A percentile compares a stretch with the other conserved stretches of the same genome.
Evolutionary conservation across 1,140 invertebrate genomes (phyloP).

Genomic region (Drosophila chauvacae): DNA sequence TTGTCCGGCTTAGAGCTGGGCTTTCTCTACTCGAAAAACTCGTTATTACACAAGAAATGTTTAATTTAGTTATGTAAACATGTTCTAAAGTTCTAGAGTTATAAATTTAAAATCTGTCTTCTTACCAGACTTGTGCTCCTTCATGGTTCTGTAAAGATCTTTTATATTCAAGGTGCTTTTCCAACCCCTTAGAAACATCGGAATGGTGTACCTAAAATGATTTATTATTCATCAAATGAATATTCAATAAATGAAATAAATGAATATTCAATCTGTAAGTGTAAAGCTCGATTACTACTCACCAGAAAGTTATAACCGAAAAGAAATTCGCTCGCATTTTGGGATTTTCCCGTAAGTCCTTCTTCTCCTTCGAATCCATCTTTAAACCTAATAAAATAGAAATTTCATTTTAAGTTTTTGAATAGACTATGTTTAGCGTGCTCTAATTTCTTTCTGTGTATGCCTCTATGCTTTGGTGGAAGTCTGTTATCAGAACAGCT

Average conservation of each 20-base stretch:
- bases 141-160: conserved; percentile 87
- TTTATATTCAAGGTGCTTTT: conserved; percentile 85
- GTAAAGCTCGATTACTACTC: conserved; percentile 10
- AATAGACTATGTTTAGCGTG: background rate
- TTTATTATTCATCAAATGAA: background rate
- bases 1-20: background rate
- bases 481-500: conserved; percentile 3
- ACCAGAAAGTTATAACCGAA: conserved; percentile 78
- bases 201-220: conserved; percentile 84
- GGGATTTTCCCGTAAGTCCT: conserved; percentile 73
- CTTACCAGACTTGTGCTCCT: conserved; percentile 86
- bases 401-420: background rate
- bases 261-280: background rate
- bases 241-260: background rate
- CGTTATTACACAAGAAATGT: background rate
- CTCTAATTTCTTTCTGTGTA: background rate
- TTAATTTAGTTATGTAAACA: background rate
- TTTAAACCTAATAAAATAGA: background rate
- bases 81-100: too few species aligned
- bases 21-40: background rate
- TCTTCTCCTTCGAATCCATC: conserved; percentile 72
- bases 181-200: conserved; percentile 85
- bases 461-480: background rate
- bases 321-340: conserved; percentile 60
- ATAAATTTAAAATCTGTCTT: background rate